phyloP scores from a whole-genome alignment of 2,888 invertebrate species.

The Sinodicranocentrus sp. region DNA sequence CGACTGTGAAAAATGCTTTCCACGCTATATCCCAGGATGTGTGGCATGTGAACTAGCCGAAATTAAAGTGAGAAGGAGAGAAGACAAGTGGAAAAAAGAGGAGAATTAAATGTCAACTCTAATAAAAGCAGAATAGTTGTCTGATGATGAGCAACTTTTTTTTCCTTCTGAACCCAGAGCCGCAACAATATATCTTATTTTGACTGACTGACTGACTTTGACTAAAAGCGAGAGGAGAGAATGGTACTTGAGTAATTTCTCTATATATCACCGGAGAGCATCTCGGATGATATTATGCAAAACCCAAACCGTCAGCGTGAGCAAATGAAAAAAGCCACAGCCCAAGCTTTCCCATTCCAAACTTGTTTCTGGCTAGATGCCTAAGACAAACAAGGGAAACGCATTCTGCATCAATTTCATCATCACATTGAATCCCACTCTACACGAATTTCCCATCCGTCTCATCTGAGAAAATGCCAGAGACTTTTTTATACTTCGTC shows the following conservation, averaged over 20 bases:
- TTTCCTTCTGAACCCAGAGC: too few relatives aligned
- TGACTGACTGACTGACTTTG: slow-evolving; percentile 17
- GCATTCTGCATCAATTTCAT: slow-evolving; percentile 20
- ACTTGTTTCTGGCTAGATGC: slow-evolving; percentile 23
- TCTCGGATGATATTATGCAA: not conserved
- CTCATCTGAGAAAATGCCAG: not conserved
- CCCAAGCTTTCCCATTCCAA: not conserved
- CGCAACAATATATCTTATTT: not conserved
- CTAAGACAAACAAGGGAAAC: slow-evolving; percentile 22
- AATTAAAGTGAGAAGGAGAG: not conserved
- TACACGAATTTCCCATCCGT: not conserved
- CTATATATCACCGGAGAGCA: not conserved
- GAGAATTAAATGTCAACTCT: slow-evolving; percentile 41
- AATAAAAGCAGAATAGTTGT: slow-evolving; percentile 22
- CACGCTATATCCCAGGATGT: too few relatives aligned
- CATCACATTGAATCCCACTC: not conserved
- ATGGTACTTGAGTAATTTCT: not conserved
- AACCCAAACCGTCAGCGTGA: slow-evolving; percentile 1
- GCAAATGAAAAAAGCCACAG: not conserved
- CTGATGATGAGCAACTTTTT: not conserved
- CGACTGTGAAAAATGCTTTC: too few relatives aligned
- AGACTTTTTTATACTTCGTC: too few relatives aligned
- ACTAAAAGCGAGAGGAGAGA: not conserved
- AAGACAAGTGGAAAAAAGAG: slow-evolving; percentile 31
- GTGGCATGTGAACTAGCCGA: too few relatives aligned